phyloP scores from a whole-genome alignment of 2,797 vertebrate species.

The Parauchenoglanis punctatus region DNA sequence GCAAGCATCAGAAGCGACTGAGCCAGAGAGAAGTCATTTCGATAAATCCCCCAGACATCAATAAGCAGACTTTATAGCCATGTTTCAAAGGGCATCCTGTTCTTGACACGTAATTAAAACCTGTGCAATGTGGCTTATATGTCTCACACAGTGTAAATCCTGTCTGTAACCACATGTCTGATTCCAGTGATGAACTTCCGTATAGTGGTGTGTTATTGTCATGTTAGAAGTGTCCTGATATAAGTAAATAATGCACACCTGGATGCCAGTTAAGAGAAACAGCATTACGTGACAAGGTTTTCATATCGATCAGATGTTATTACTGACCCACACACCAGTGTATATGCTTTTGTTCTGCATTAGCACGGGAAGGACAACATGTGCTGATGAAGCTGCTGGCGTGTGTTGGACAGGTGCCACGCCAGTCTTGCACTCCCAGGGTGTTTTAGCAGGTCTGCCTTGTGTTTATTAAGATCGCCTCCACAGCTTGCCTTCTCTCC shows the following conservation, averaged over 20 bases:
- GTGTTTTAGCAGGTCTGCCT: not conserved
- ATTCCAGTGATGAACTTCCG: too few species aligned
- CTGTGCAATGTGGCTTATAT: too few species aligned
- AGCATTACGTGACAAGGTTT: not conserved
- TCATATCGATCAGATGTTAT: not conserved
- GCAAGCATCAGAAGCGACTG: not conserved
- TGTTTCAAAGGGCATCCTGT: not conserved
- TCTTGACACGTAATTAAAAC: not conserved
- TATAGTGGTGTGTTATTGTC: too few species aligned
- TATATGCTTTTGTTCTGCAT: constrained; percentile 1
- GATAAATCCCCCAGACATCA: not conserved
- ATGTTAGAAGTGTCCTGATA: not conserved
- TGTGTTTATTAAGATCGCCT: constrained; percentile 19
- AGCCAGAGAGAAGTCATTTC: not conserved
- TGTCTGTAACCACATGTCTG: too few species aligned
- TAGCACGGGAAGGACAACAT: constrained; percentile 36
- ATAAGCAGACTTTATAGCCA: not conserved
- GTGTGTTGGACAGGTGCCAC: constrained; percentile 27
- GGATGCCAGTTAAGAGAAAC: not conserved
- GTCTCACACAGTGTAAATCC: too few species aligned
- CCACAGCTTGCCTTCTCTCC: not conserved
- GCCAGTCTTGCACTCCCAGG: not conserved
- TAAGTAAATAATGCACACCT: not conserved
- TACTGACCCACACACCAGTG: not conserved
- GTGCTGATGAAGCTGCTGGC: constrained; percentile 42